These are phyloP conservation scores for Pangasius mekongensis DNA, from an alignment of 2,797 vertebrate species.

Conservation along the genomic window DNA sequence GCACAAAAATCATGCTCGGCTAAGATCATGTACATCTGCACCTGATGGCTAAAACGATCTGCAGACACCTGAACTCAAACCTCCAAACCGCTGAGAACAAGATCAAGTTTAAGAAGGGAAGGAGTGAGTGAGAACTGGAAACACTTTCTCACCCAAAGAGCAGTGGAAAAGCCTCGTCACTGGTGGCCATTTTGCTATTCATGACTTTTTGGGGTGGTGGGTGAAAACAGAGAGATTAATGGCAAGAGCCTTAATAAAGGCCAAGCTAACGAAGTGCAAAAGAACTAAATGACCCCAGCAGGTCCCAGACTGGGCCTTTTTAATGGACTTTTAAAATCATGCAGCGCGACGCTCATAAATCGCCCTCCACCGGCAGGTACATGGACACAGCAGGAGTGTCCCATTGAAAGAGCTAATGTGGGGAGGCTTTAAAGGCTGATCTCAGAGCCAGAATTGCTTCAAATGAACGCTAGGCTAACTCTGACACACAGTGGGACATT, in stretches of 20 bases:
- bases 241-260: constrained; percentile 47
- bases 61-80: neutral
- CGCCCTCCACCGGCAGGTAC: constrained; percentile 32
- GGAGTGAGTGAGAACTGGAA: neutral
- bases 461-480: constrained; percentile 41
- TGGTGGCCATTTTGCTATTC: constrained; percentile 48
- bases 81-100: neutral
- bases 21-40: neutral
- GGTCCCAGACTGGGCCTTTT: constrained; percentile 65
- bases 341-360: constrained; percentile 46
- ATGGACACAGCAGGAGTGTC: constrained; percentile 24
- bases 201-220: constrained; percentile 27
- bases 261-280: constrained; percentile 60
- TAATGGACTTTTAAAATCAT: constrained; percentile 54
- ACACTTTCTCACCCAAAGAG: neutral
- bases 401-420: constrained; percentile 35
- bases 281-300: constrained; percentile 77
- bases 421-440: constrained; percentile 36
- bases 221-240: constrained; percentile 50
- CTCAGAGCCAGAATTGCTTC: constrained; percentile 5
- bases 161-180: constrained; percentile 1
- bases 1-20: neutral
- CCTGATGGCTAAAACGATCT: neutral
- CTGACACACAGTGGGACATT: constrained; percentile 42
- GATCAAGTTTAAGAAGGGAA: neutral